Evolutionary conservation across 2,113 vertebrate genomes (phyloP).

Genomic region (Leptocoma aspasia): DNA sequence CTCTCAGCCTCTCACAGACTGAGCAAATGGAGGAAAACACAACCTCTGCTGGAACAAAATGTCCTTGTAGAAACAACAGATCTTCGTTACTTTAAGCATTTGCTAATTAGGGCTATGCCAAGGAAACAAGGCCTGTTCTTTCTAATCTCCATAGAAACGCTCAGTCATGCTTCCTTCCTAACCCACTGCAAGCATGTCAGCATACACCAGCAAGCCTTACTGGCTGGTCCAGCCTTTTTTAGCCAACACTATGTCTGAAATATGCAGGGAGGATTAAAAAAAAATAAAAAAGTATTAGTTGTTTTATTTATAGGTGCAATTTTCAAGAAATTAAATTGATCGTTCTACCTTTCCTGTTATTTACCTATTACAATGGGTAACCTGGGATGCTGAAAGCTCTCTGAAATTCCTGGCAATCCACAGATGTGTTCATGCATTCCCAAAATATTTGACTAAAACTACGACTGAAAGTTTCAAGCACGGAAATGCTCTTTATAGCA

Average conservation of each 20-base stretch:
- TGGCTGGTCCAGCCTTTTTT: background rate
- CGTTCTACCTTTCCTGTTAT: background rate
- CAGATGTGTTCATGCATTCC: background rate
- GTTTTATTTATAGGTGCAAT: background rate
- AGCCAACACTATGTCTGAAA: background rate
- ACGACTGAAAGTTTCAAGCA: background rate
- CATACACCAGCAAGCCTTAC: background rate
- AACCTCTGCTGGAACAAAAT: conserved; percentile 20
- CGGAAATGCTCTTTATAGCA: background rate
- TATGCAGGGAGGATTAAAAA: background rate
- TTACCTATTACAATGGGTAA: background rate
- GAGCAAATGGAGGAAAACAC: conserved; percentile 14
- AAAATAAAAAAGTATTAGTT: background rate
- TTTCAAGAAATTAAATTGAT: background rate
- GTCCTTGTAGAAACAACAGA: conserved; percentile 18
- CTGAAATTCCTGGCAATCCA: background rate
- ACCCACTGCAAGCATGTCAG: background rate
- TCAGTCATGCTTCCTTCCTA: conserved; percentile 57
- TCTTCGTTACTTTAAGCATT: background rate
- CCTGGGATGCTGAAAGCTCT: background rate
- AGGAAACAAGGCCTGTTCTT: background rate
- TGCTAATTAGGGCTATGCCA: conserved; percentile 26
- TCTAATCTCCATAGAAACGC: conserved; percentile 4
- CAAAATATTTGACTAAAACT: background rate
- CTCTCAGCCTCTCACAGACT: background rate